These are phyloP conservation scores for Marronus borbonicus DNA, from an alignment of 2,888 invertebrate species.

Conservation along the genomic window DNA sequence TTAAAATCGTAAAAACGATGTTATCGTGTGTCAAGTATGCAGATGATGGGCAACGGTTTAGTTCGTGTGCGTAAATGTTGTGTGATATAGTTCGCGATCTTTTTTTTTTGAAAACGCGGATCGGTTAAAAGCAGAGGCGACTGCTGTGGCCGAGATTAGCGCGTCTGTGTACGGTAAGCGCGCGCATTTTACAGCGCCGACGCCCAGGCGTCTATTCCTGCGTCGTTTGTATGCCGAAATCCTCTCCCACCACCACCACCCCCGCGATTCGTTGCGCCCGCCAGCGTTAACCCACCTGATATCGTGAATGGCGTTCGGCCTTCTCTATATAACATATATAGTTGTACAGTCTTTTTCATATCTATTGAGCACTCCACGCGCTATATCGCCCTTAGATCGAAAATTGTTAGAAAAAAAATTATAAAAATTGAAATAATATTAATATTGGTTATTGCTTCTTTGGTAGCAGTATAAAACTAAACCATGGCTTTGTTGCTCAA, in stretches of 20 bases:
- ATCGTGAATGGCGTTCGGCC: constrained; percentile 52
- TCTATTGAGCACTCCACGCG: not conserved
- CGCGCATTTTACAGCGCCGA: constrained; percentile 61
- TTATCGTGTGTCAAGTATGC: constrained; percentile 4
- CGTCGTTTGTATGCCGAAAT: constrained; percentile 53
- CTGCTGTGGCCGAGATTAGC: constrained; percentile 43
- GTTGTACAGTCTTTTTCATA: not conserved
- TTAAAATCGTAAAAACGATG: not conserved
- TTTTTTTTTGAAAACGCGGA: constrained; percentile 36
- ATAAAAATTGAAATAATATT: no score
- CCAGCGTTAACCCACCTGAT: constrained; percentile 53
- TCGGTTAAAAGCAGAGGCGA: constrained; percentile 39
- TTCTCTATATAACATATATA: not conserved
- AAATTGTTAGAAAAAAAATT: no score
- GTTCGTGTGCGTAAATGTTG: constrained; percentile 28
- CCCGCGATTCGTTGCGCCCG: not conserved
- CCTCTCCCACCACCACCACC: constrained; percentile 55
- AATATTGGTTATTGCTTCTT: no score
- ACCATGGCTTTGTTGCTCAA: no score
- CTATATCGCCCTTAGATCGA: no score
- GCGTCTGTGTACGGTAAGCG: constrained; percentile 44
- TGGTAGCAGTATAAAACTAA: no score
- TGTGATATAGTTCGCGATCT: constrained; percentile 57
- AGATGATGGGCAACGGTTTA: not conserved
- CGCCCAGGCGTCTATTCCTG: constrained; percentile 62